A percentile compares a stretch with the other conserved stretches of the same genome.
Conservation (phyloP, 2,113 vertebrate species). For the Vireo altiloquus region DNA sequence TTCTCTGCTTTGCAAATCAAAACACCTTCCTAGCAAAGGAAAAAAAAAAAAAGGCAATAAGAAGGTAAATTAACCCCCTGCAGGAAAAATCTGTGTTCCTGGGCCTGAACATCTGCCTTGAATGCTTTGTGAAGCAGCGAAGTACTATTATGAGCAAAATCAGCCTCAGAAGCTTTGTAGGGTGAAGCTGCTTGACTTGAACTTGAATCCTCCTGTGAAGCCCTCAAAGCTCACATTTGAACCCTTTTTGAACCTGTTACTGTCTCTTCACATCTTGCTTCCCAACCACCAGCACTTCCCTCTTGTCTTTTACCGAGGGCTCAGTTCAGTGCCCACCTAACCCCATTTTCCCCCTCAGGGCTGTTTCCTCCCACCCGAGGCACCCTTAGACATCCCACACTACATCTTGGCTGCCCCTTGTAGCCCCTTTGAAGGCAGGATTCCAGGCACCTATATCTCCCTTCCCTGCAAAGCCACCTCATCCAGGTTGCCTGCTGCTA, state of each 20-base stretch:
- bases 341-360: neutral
- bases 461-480: neutral
- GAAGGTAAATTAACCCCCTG: neutral
- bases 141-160: neutral
- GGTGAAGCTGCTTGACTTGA: neutral
- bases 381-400: neutral
- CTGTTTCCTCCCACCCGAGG: neutral
- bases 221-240: neutral
- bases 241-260: neutral
- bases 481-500: neutral
- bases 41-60: neutral
- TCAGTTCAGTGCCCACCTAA: neutral
- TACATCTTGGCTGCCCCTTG: neutral
- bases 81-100: neutral
- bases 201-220: neutral
- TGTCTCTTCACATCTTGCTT: neutral
- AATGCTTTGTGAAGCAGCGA: neutral
- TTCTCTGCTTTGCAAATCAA: neutral
- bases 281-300: neutral
- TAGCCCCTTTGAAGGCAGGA: neutral
- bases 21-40: neutral
- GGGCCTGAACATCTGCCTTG: conserved; percentile 8
- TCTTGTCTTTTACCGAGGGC: neutral
- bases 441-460: neutral
- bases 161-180: neutral